Conservation (phyloP, 2,797 vertebrate species). For the Ptychobarbus kaznakovi region DNA sequence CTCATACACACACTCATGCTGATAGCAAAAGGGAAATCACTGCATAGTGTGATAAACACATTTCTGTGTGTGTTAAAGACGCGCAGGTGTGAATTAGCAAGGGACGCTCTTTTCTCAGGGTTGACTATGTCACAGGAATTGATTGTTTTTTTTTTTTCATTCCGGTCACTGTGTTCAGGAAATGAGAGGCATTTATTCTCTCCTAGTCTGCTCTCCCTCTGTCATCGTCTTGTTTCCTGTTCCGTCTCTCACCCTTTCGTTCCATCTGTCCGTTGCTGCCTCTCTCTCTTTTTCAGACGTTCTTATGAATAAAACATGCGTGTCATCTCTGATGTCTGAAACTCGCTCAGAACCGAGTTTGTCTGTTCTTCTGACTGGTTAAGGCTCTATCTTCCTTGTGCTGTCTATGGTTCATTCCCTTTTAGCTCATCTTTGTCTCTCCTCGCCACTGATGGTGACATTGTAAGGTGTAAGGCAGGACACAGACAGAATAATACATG, state of each 20-base stretch:
- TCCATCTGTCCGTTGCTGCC: conserved; percentile 49
- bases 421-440: conserved; percentile 17
- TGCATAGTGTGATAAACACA: conserved; percentile 17
- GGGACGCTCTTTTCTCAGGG: neutral
- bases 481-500: conserved; percentile 5
- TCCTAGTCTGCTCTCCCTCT: conserved; percentile 16
- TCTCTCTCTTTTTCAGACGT: conserved; percentile 28
- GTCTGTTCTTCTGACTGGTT: conserved; percentile 22
- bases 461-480: conserved; percentile 9
- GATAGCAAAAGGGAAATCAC: conserved; percentile 2
- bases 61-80: conserved; percentile 12
- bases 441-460: neutral
- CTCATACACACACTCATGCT: conserved; percentile 20
- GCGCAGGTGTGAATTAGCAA: conserved; percentile 30
- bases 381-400: conserved; percentile 19
- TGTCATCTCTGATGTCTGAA: conserved; percentile 57
- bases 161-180: conserved; percentile 21
- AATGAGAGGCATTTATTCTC: conserved; percentile 43
- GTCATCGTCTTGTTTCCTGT: conserved; percentile 15
- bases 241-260: conserved; percentile 28
- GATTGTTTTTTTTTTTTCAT: conserved; percentile 16
- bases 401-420: conserved; percentile 19
- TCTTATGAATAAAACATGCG: conserved; percentile 55
- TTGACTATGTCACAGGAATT: conserved; percentile 25
- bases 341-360: conserved; percentile 16